Base-by-base conservation (phyloP, 2,888 invertebrate species). In the Silvanus unidentatus region DNA sequence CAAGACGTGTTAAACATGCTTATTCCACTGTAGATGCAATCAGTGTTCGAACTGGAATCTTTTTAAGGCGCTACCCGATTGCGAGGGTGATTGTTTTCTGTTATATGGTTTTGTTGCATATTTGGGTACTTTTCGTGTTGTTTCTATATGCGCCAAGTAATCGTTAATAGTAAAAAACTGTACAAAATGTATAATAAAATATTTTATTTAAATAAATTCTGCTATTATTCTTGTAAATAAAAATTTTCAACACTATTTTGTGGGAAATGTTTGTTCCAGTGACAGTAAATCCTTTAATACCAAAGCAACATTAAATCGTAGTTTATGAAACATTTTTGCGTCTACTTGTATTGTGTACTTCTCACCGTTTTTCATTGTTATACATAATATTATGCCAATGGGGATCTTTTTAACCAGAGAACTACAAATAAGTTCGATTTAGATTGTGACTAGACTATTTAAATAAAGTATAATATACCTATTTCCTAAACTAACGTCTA, bases 81-180 rank as follows among this genome's bases (percentile, higher is more conserved):
- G 84, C 90, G 45, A 79, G 93, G 59, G 80, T 91, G 46, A 81
- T 88, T 66, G 80, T 92, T n/a, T 77, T 93, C 48, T 72, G 85
- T 58, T 94, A 94, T 67, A 87, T 93, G 79, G 89, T 82, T n/a
- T 71, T 88, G 40, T 74, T 92, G 10, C 91, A 91, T 68, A 70
- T 89, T 13, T 90, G 89, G 89, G 88, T 90, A 40, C 76, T 88
- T 68, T 77, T 88, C 40, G 86, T 91, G 12, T 71, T 91, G 42
- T 76, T 88, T 44, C 84, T 86, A 2, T 87, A 85, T 54, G 65
- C 66, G 49, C 69, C 70, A 45, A 58, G 54, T 29, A 62, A 52
- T 49, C 53, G 53, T 41, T 63, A 49, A 54, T 37, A 43, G 15
- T 43, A 28, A 44, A 27, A 43, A 38, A 44, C 41, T 32, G 32